Percentiles rank a stretch among this genome's conserved stretches.
phyloP scores from a whole-genome alignment of 1,140 invertebrate genomes.

The Leptopilina clavipes region DNA sequence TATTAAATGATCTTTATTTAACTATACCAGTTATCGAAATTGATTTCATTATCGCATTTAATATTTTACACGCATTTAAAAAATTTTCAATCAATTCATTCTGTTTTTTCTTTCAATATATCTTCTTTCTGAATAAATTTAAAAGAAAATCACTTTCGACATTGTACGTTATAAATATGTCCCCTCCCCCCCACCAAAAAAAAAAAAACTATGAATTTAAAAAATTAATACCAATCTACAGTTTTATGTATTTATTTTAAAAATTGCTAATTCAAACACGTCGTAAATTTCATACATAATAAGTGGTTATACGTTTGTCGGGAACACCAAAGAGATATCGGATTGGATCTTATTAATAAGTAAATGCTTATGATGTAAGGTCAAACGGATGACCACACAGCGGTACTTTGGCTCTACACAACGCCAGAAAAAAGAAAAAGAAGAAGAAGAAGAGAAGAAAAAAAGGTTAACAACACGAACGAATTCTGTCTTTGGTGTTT shows the following conservation, averaged over 20 bases:
- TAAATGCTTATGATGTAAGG: slow-evolving; percentile 25
- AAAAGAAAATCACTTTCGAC: too few species aligned
- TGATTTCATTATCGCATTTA: too few species aligned
- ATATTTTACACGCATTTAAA: too few species aligned
- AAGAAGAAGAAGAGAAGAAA: not conserved
- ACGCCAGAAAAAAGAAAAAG: not conserved
- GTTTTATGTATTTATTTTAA: slow-evolving; percentile 11
- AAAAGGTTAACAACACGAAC: slow-evolving; percentile 1
- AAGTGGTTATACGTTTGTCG: slow-evolving; percentile 2
- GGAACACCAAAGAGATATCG: slow-evolving; percentile 30
- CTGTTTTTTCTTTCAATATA: too few species aligned
- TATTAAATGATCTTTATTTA: too few species aligned
- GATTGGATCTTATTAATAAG: slow-evolving; percentile 22
- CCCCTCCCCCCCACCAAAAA: too few species aligned
- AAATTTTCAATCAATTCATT: too few species aligned
- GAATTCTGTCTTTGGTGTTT: slow-evolving; percentile 11
- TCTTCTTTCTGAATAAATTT: too few species aligned
- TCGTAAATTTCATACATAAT: slow-evolving; percentile 23
- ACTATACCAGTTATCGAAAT: too few species aligned
- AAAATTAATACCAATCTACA: not conserved
- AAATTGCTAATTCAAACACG: slow-evolving; percentile 1
- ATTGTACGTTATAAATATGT: too few species aligned
- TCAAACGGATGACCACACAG: slow-evolving; percentile 21
- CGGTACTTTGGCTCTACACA: slow-evolving; percentile 5
- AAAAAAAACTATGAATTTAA: too few species aligned